phyloP scores from a whole-genome alignment of 2,113 vertebrate genomes.

The Pteruthius melanotis region DNA sequence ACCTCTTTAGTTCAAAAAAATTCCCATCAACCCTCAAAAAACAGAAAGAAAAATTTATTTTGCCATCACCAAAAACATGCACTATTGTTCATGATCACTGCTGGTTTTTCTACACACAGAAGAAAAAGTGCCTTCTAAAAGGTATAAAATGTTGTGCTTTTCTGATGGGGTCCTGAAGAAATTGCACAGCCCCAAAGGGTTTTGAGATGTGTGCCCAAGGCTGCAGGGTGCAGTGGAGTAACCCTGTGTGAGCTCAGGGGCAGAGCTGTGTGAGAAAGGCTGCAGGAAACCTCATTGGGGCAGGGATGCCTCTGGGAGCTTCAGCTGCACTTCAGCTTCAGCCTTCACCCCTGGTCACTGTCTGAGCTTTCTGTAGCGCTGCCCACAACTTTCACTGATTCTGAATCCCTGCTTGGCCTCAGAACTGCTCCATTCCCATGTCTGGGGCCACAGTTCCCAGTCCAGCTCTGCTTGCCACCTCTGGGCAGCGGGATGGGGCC shows the following conservation, averaged over 20 bases:
- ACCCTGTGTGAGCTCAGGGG: background rate
- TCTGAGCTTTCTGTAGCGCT: background rate
- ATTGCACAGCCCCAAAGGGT: background rate
- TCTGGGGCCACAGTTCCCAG: background rate
- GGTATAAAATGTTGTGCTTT: background rate
- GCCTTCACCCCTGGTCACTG: background rate
- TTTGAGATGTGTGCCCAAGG: background rate
- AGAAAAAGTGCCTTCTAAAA: background rate
- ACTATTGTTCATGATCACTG: background rate
- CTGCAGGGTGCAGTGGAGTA: background rate
- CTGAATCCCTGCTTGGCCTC: background rate
- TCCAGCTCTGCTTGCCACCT: rapidly evolving
- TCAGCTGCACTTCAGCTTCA: background rate
- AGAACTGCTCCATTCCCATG: background rate
- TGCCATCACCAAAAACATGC: background rate
- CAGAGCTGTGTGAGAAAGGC: background rate
- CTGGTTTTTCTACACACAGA: background rate
- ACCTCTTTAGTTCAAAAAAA: background rate
- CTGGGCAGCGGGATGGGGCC: background rate
- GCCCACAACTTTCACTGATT: background rate
- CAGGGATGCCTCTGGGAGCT: rapidly evolving
- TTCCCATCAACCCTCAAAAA: background rate
- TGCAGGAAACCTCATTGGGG: background rate
- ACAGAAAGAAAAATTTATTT: background rate
- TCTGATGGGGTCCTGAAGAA: background rate